phyloP scores from a whole-genome alignment of 64 coral and sea anemone genomes.

The Catalaphyllia jardinei region DNA sequence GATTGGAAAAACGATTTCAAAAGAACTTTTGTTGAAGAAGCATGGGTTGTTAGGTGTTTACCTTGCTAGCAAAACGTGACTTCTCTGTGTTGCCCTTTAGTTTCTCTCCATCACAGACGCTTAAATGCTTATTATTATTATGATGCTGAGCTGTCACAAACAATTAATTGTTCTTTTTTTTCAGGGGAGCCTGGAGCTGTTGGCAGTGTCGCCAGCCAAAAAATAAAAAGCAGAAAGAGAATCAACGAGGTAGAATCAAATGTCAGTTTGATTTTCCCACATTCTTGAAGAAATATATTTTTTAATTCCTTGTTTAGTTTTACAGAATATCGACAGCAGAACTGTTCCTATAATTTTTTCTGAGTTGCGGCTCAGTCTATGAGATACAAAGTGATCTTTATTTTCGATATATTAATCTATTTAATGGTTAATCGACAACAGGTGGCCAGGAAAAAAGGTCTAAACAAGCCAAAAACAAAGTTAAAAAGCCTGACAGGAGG shows the following conservation, averaged over 20 bases:
- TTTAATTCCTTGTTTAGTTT: too few relatives aligned
- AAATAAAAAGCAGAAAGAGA: conserved; percentile 5
- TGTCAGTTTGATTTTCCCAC: too few relatives aligned
- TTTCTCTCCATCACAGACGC: not conserved
- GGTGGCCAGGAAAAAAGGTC: not conserved
- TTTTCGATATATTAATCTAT: not conserved
- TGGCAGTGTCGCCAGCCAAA: conserved; percentile 52
- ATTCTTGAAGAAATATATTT: too few relatives aligned
- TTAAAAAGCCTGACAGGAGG: not conserved
- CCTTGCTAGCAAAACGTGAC: too few relatives aligned
- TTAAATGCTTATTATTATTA: not conserved
- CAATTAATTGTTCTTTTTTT: not conserved
- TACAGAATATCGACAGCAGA: too few relatives aligned
- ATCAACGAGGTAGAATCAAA: not conserved
- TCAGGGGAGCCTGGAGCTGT: conserved; percentile 58
- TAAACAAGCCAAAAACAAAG: not conserved
- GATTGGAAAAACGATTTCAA: too few relatives aligned
- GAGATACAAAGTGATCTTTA: too few relatives aligned
- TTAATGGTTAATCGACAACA: not conserved
- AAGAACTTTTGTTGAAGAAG: too few relatives aligned
- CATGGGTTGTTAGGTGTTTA: too few relatives aligned
- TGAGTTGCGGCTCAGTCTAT: too few relatives aligned
- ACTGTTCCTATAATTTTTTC: too few relatives aligned
- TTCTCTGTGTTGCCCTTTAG: too few relatives aligned
- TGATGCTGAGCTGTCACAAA: not conserved